Evolutionary conservation across 2,797 vertebrate species (phyloP).

Genomic region (Sebastes itinus): DNA sequence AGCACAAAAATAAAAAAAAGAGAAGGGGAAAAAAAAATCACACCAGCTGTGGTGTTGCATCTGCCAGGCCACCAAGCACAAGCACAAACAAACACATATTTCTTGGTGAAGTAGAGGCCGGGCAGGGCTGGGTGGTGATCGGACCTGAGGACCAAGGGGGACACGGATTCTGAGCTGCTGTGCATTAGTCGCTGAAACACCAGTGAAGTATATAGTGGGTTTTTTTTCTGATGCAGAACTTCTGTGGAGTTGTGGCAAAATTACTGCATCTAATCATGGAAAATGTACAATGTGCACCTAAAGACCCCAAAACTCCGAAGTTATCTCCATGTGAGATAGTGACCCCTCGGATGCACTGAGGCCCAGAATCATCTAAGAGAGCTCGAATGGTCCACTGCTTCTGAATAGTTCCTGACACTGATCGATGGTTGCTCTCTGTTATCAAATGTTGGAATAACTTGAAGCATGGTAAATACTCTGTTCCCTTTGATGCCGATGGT

Average conservation of each 20-base stretch:
- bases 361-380: not conserved
- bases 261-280: not conserved
- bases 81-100: constrained; percentile 18
- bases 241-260: not conserved
- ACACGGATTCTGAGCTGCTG: not conserved
- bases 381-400: not conserved
- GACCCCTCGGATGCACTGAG: not conserved
- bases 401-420: not conserved
- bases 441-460: not conserved
- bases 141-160: not conserved
- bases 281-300: not conserved
- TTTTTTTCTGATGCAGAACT: not conserved
- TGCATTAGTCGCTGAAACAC: not conserved
- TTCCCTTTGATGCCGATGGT: not conserved
- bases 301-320: not conserved
- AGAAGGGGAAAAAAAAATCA: not conserved
- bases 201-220: not conserved
- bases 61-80: constrained; percentile 1
- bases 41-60: constrained; percentile 12
- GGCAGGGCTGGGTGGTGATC: not conserved
- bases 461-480: not conserved
- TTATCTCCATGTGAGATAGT: not conserved
- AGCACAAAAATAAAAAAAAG: not conserved
- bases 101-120: constrained; percentile 1
- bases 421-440: not conserved